phyloP scores from a whole-genome alignment of 2,113 vertebrate species.

The Dascyllus trimaculatus region DNA sequence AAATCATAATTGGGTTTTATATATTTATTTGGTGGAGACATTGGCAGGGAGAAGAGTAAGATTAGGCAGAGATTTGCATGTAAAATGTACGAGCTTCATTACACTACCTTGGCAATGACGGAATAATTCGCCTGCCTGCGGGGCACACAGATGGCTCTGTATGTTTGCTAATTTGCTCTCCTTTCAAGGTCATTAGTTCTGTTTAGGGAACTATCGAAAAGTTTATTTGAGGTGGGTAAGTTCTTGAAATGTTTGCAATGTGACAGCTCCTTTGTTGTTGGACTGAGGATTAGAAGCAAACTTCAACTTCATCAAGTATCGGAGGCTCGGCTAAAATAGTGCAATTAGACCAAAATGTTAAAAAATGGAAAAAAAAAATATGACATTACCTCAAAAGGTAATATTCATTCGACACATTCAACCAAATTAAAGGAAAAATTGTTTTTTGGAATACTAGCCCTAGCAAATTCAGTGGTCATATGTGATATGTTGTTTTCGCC shows the following conservation, averaged over 20 bases:
- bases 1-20: slow-evolving; percentile 89
- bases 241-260: slow-evolving; percentile 72
- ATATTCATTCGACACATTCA: neutral
- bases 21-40: slow-evolving; percentile 86
- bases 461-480: slow-evolving; percentile 15
- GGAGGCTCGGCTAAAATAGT: neutral
- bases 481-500: slow-evolving; percentile 40
- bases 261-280: slow-evolving; percentile 76
- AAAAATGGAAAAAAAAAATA: neutral
- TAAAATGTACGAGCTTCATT: slow-evolving; percentile 88
- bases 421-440: neutral
- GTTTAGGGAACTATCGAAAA: slow-evolving; percentile 86
- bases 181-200: slow-evolving; percentile 89
- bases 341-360: slow-evolving; percentile 13
- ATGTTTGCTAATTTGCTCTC: slow-evolving; percentile 88
- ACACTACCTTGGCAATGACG: slow-evolving; percentile 86
- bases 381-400: no score
- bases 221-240: slow-evolving; percentile 84
- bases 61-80: slow-evolving; percentile 87
- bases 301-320: slow-evolving; percentile 10
- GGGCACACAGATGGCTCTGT: slow-evolving; percentile 88
- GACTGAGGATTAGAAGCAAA: slow-evolving; percentile 34
- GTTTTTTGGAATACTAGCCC: neutral
- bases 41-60: slow-evolving; percentile 83
- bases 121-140: slow-evolving; percentile 85